Evolutionary conservation across 2,888 invertebrate species (phyloP).

Genomic region (Nineta flava): DNA sequence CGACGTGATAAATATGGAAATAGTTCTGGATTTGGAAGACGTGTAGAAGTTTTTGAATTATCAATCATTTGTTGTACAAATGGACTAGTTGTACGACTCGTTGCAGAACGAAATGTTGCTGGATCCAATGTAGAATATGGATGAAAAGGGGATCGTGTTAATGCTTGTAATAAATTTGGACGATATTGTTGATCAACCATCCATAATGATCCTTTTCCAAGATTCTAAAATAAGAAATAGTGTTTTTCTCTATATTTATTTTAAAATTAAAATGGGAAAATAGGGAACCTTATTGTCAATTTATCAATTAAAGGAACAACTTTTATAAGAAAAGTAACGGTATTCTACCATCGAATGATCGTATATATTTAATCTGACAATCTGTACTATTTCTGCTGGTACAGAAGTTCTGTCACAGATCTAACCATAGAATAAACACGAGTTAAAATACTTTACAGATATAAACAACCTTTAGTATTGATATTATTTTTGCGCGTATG

Average conservation of each 20-base stretch:
- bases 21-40: constrained; percentile 56
- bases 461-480: too few species aligned
- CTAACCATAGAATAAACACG: too few species aligned
- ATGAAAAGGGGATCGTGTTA: constrained; percentile 76
- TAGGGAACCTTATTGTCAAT: background rate
- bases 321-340: too few species aligned
- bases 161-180: constrained; percentile 74
- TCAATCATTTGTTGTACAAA: constrained; percentile 7
- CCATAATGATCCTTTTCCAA: constrained; percentile 92
- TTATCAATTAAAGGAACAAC: too few species aligned
- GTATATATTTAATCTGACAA: too few species aligned
- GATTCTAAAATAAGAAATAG: constrained; percentile 41
- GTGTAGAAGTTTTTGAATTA: constrained; percentile 15
- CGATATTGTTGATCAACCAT: constrained; percentile 87
- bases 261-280: background rate
- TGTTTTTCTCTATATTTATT: background rate
- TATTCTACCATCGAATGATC: too few species aligned
- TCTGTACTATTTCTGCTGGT: too few species aligned
- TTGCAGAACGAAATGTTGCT: constrained; percentile 25
- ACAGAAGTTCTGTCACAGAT: too few species aligned
- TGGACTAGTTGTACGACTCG: constrained; percentile 7
- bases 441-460: too few species aligned
- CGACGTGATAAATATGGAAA: constrained; percentile 71
- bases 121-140: constrained; percentile 41
- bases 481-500: too few species aligned